phyloP scores from a whole-genome alignment of 2,797 vertebrate genomes.

The Gouania willdenowi region DNA sequence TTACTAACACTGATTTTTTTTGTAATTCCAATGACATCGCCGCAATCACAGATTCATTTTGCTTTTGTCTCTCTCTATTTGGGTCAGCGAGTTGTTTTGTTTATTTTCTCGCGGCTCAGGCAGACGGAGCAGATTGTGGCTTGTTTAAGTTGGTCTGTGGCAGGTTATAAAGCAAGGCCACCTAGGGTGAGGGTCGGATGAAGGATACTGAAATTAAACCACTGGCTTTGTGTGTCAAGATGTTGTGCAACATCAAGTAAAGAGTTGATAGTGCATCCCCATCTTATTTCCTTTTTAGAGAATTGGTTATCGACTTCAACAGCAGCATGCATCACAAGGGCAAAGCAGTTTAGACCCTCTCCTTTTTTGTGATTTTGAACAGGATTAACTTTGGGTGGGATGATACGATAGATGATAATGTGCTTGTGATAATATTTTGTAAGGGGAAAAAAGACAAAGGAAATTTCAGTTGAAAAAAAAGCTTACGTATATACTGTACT shows the following conservation, averaged over 20 bases:
- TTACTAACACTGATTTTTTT: conserved; percentile 53
- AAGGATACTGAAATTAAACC: conserved; percentile 51
- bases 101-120: conserved; percentile 41
- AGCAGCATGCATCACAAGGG: conserved; percentile 13
- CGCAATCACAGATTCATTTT: conserved; percentile 51
- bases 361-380: too few relatives aligned
- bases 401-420: too few relatives aligned
- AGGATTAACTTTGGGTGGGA: too few relatives aligned
- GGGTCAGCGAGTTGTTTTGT: conserved; percentile 53
- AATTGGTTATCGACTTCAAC: neutral
- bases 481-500: too few relatives aligned
- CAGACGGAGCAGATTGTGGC: conserved; percentile 41
- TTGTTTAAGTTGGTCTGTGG: conserved; percentile 49
- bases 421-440: too few relatives aligned
- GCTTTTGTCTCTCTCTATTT: conserved; percentile 57
- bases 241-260: conserved; percentile 19
- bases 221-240: conserved; percentile 19
- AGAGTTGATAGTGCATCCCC: conserved; percentile 10
- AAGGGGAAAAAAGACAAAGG: too few relatives aligned
- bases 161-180: conserved; percentile 38
- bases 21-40: conserved; percentile 57
- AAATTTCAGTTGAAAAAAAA: too few relatives aligned
- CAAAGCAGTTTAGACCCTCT: conserved; percentile 4
- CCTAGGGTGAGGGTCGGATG: conserved; percentile 45
- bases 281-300: conserved; percentile 10